Evolutionary conservation across 2,797 vertebrate genomes (phyloP).

Genomic region (Sciurus carolinensis): DNA sequence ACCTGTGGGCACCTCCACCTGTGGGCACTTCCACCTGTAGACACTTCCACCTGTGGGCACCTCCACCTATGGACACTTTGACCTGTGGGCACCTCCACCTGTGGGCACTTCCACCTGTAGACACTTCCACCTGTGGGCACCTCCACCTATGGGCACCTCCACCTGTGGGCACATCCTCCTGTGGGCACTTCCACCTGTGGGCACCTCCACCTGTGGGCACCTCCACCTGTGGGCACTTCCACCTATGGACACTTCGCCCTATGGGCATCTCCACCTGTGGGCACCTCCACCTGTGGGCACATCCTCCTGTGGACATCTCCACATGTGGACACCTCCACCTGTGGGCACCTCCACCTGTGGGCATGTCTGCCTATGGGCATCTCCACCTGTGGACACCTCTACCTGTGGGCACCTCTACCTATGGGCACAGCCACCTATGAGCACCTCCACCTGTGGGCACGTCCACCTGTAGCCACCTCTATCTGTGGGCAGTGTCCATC

Average conservation of each 20-base stretch:
- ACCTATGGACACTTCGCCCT: accelerated
- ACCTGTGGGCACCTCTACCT: neutral
- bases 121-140: no score
- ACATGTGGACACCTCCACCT: accelerated
- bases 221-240: neutral
- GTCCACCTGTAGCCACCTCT: neutral
- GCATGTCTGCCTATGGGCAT: neutral
- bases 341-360: no score
- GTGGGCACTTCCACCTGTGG: neutral
- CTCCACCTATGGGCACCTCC: no score
- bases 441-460: neutral
- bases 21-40: no score
- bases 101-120: no score
- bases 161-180: accelerated
- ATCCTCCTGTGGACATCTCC: accelerated
- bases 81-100: no score
- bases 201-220: neutral
- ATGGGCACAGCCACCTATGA: no score
- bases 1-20: neutral
- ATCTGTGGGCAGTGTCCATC: neutral
- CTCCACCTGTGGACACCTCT: neutral
- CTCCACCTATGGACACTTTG: no score
- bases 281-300: accelerated
- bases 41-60: neutral
- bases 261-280: accelerated